Evolutionary conservation across 1,140 invertebrate species (phyloP).

Genomic region (Bombus confusus): DNA sequence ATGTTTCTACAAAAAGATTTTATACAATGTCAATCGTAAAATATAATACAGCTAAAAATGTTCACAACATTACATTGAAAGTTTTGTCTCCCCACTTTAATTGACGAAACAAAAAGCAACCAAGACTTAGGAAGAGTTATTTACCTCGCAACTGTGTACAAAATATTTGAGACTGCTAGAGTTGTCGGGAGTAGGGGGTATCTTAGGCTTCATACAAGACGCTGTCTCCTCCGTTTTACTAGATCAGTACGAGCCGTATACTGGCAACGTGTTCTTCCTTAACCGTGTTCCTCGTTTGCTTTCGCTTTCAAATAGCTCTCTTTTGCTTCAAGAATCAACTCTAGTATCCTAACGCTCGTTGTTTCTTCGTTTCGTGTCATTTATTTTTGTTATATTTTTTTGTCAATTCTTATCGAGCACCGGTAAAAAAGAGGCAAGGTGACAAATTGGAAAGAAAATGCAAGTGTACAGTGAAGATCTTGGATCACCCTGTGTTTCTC

Average conservation of each 20-base stretch:
- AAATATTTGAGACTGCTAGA: constrained; percentile 29
- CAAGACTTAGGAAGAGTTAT: neutral
- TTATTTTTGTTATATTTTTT: neutral
- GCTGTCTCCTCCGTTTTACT: constrained; percentile 60
- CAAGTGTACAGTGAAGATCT: constrained; percentile 52
- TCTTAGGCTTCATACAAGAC: constrained; percentile 68
- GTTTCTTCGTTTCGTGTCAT: neutral
- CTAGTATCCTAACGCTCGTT: neutral
- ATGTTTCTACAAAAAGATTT: too few relatives aligned
- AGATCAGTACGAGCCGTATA: constrained; percentile 67
- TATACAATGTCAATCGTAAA: too few relatives aligned
- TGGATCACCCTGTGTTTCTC: neutral
- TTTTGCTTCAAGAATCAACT: neutral
- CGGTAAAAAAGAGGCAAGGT: neutral
- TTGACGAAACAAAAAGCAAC: neutral
- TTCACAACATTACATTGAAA: neutral
- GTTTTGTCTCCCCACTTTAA: neutral
- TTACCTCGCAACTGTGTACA: neutral
- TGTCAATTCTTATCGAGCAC: too few relatives aligned
- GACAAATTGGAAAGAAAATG: constrained; percentile 54
- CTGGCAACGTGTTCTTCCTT: constrained; percentile 53
- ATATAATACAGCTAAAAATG: neutral
- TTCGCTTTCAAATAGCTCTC: constrained; percentile 11
- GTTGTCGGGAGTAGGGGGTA: constrained; percentile 63
- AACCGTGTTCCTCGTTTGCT: constrained; percentile 27